Percentiles rank a stretch among this genome's conserved stretches.
Conservation (phyloP, 2,113 vertebrate species). For the Sakesphorus luctuosus region DNA sequence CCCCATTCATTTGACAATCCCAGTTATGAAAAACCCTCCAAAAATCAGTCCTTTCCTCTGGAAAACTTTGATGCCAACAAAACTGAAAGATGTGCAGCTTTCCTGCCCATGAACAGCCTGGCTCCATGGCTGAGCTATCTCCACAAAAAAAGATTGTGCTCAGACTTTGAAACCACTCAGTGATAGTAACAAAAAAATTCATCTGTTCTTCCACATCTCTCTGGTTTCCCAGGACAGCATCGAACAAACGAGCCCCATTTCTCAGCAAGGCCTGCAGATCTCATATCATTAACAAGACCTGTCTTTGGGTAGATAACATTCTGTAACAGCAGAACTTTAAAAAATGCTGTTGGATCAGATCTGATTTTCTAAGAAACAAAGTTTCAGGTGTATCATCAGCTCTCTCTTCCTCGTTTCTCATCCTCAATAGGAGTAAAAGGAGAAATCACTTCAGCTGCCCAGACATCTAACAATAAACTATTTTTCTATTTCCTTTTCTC, state of each 20-base stretch:
- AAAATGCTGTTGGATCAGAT: not conserved
- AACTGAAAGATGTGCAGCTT: not conserved
- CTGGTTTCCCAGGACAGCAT: not conserved
- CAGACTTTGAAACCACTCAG: not conserved
- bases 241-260: not conserved
- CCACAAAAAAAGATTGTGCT: not conserved
- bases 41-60: not conserved
- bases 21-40: not conserved
- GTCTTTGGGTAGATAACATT: not conserved
- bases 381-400: not conserved
- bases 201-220: not conserved
- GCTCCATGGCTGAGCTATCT: not conserved
- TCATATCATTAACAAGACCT: not conserved
- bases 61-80: not conserved
- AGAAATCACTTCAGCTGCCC: constrained; percentile 36
- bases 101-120: not conserved
- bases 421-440: not conserved
- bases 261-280: not conserved
- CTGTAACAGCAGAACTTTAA: not conserved
- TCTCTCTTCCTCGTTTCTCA: constrained; percentile 12
- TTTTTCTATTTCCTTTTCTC: constrained; percentile 56
- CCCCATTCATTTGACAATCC: not conserved
- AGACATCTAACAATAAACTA: constrained; percentile 13
- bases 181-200: not conserved
- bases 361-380: not conserved